These are phyloP conservation scores for Antennarius maculatus DNA, from an alignment of 2,797 vertebrate species.

Conservation along the genomic window DNA sequence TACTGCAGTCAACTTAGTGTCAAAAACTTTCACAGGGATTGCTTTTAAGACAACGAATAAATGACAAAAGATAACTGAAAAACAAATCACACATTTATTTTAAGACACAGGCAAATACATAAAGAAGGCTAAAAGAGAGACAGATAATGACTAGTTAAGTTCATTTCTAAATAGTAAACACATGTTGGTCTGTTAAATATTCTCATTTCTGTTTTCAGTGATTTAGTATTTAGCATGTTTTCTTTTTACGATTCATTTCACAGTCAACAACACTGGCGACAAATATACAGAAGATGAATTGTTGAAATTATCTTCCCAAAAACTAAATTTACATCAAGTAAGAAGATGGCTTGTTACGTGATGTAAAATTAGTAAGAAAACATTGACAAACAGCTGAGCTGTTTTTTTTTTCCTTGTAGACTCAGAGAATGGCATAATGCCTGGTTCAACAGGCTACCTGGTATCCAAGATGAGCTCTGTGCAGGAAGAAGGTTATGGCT, in stretches of 20 bases:
- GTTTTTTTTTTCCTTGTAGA: constrained; percentile 70
- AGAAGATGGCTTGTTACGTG: too few relatives aligned
- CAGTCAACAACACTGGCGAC: too few relatives aligned
- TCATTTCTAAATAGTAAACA: not conserved
- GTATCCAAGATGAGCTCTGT: constrained; percentile 86
- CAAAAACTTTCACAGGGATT: too few relatives aligned
- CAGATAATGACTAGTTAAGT: too few relatives aligned
- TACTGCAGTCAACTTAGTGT: too few relatives aligned
- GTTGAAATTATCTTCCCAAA: not conserved
- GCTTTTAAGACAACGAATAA: too few relatives aligned
- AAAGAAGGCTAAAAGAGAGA: too few relatives aligned
- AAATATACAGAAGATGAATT: not conserved
- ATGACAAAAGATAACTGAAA: too few relatives aligned
- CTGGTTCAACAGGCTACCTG: constrained; percentile 86
- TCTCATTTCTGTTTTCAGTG: too few relatives aligned
- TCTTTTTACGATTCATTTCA: not conserved
- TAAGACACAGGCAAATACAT: too few relatives aligned
- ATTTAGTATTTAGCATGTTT: not conserved
- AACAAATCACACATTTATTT: too few relatives aligned
- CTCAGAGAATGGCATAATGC: constrained; percentile 88
- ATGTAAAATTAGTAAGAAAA: not conserved
- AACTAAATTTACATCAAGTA: not conserved
- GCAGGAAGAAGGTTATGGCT: constrained; percentile 86
- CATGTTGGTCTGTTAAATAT: not conserved
- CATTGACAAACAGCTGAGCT: not conserved